Percentiles rank a stretch among this genome's conserved stretches.
phyloP scores from a whole-genome alignment of 2,113 vertebrate species.

The Macrotis lagotis region DNA sequence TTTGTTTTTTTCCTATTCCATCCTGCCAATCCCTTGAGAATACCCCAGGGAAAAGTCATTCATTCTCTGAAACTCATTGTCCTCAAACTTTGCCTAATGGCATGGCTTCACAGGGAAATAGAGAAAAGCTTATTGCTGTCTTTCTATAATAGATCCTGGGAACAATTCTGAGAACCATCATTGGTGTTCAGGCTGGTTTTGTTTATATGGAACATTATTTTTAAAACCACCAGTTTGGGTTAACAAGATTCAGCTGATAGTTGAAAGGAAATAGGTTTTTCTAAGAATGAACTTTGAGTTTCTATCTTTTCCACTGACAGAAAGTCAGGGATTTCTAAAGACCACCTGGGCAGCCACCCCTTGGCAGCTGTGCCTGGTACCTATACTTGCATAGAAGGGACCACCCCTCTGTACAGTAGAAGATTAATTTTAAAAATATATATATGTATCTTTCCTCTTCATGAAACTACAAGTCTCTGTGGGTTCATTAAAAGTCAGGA shows the following conservation, averaged over 20 bases:
- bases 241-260: background rate
- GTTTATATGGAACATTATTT: conserved; percentile 20
- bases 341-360: background rate
- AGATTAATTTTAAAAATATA: conserved; percentile 9
- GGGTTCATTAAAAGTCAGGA: conserved; percentile 39
- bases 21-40: background rate
- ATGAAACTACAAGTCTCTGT: conserved; percentile 61
- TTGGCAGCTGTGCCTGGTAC: background rate
- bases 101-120: background rate
- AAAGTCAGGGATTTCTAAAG: conserved; percentile 33
- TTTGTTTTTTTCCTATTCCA: background rate
- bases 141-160: background rate
- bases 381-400: background rate
- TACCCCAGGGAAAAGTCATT: background rate
- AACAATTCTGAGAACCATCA: background rate
- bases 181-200: conserved; percentile 7
- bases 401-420: background rate
- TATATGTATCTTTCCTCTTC: conserved; percentile 24
- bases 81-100: background rate
- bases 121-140: background rate
- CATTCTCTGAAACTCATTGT: background rate
- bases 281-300: background rate
- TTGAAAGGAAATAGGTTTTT: conserved; percentile 27
- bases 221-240: conserved; percentile 18
- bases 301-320: background rate